phyloP scores from a whole-genome alignment of 2,113 vertebrate species.

The Rostratula benghalensis region DNA sequence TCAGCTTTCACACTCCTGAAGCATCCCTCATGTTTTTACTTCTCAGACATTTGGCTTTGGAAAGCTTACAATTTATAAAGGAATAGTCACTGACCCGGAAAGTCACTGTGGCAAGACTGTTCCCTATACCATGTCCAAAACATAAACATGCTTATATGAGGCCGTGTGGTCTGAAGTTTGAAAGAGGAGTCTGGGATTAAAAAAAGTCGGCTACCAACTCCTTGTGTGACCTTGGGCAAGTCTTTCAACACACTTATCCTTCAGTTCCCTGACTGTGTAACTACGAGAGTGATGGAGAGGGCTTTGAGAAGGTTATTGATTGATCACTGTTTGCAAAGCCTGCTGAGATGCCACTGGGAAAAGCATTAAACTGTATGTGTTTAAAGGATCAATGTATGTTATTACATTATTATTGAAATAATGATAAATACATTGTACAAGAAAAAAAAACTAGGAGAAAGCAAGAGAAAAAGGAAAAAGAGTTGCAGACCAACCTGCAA shows the following conservation, averaged over 20 bases:
- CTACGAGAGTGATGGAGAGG: background rate
- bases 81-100: conserved; percentile 53
- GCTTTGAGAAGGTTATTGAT: conserved; percentile 22
- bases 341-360: background rate
- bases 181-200: background rate
- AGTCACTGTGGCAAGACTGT: conserved; percentile 50
- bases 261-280: background rate
- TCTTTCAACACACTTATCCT: background rate
- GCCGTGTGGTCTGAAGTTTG: background rate
- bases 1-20: conserved; percentile 38
- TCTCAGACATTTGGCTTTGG: conserved; percentile 47
- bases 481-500: background rate
- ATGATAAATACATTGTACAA: background rate
- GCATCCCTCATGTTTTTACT: conserved; percentile 28
- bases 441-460: background rate
- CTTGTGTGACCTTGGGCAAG: background rate
- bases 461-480: background rate
- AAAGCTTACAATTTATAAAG: conserved; percentile 43
- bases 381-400: background rate
- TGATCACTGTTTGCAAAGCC: conserved; percentile 15
- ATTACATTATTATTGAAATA: conserved; percentile 2
- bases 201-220: background rate
- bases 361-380: background rate
- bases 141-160: conserved; percentile 27
- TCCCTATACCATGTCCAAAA: conserved; percentile 32